A percentile compares a stretch with the other conserved stretches of the same genome.
phyloP scores from a whole-genome alignment of 2,113 vertebrate genomes.

The Ammodytes marinus region DNA sequence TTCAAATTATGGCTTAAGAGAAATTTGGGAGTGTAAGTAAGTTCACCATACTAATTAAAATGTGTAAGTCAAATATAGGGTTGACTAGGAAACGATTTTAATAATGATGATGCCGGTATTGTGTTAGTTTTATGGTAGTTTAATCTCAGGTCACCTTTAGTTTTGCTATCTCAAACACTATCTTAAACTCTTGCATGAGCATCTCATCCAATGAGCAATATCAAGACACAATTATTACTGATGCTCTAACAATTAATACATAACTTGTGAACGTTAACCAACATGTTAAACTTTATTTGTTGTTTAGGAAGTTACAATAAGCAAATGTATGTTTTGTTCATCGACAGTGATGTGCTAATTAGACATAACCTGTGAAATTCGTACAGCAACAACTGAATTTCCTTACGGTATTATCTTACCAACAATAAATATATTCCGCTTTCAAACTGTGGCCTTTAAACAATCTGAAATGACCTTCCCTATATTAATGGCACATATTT shows the following conservation, averaged over 20 bases:
- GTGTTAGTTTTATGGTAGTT: neutral
- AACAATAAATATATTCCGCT: neutral
- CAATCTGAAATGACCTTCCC: neutral
- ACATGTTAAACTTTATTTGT: neutral
- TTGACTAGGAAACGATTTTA: neutral
- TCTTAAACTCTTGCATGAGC: neutral
- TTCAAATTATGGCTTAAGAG: neutral
- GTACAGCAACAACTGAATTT: neutral
- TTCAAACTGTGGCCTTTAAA: constrained; percentile 1
- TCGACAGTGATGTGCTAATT: neutral
- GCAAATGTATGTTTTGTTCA: neutral
- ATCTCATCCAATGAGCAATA: neutral
- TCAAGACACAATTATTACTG: neutral
- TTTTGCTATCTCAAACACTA: neutral
- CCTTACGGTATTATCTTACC: neutral
- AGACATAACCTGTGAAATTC: neutral
- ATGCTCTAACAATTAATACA: no score
- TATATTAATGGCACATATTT: neutral
- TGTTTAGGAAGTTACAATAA: neutral
- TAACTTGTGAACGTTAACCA: neutral
- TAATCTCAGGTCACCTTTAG: neutral
- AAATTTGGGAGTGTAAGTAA: neutral
- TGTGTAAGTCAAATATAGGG: neutral
- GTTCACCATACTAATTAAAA: neutral
- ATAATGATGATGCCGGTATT: neutral